phyloP scores from a whole-genome alignment of 2,888 invertebrate genomes.

The Sericinus montela region DNA sequence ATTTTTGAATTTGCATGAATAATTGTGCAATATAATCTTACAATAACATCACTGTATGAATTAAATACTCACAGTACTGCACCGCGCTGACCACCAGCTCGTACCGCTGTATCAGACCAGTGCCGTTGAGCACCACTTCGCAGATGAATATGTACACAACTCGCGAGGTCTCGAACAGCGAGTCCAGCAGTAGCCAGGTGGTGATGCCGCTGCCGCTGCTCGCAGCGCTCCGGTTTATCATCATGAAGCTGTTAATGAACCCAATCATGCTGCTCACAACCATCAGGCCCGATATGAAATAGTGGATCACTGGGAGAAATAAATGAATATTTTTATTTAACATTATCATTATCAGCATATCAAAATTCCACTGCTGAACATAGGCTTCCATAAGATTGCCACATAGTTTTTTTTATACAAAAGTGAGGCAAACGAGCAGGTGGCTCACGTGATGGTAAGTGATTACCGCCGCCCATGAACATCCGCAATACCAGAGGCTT shows the following conservation, averaged over 20 bases:
- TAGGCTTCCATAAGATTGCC: no score
- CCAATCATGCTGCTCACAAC: slow-evolving; percentile 54
- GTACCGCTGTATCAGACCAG: slow-evolving; percentile 52
- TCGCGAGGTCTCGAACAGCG: slow-evolving; percentile 63
- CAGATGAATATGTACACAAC: slow-evolving; percentile 63
- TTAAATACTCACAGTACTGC: slow-evolving; percentile 51
- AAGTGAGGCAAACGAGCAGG: no score
- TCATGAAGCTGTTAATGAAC: slow-evolving; percentile 59
- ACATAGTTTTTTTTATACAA: no score
- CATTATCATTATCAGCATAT: no score
- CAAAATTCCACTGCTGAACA: no score
- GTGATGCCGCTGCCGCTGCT: slow-evolving; percentile 56
- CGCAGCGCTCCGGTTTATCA: slow-evolving; percentile 48
- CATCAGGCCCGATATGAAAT: slow-evolving; percentile 59
- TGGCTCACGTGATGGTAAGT: no score
- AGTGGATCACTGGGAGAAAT: slow-evolving; percentile 52
- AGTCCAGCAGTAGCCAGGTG: slow-evolving; percentile 63
- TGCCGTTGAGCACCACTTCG: slow-evolving; percentile 55
- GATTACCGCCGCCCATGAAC: no score
- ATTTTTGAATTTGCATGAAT: no score
- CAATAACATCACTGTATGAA: no score
- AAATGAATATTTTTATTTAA: no score
- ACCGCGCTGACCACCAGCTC: slow-evolving; percentile 58
- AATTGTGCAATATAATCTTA: no score
- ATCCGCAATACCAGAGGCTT: no score